These are phyloP conservation scores for Diloba caeruleocephala DNA, from an alignment of 2,888 invertebrate genomes.

Conservation along the genomic window DNA sequence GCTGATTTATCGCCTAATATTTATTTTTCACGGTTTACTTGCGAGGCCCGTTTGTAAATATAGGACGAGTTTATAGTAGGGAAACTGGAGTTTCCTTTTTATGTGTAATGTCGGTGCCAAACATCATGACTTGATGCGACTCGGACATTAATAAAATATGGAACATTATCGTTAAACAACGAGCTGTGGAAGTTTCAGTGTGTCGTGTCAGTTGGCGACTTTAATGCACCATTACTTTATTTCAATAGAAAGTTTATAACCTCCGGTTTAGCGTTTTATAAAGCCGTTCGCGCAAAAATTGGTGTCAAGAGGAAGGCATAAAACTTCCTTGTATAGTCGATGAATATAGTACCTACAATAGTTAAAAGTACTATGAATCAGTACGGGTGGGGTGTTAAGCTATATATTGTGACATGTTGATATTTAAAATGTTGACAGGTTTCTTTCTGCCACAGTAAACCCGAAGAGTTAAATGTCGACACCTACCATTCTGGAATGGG, in stretches of 20 bases:
- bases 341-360: slow-evolving; percentile 45
- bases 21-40: slow-evolving; percentile 85
- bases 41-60: slow-evolving; percentile 72
- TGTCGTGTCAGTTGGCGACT: slow-evolving; percentile 65
- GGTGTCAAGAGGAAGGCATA: slow-evolving; percentile 68
- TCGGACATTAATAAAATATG: slow-evolving; percentile 52
- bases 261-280: slow-evolving; percentile 71
- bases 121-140: slow-evolving; percentile 50
- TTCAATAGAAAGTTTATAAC: slow-evolving; percentile 80
- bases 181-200: slow-evolving; percentile 55
- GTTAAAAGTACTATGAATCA: slow-evolving; percentile 35
- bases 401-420: slow-evolving; percentile 35
- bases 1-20: slow-evolving; percentile 85
- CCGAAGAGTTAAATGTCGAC: slow-evolving; percentile 59
- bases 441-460: slow-evolving; percentile 45
- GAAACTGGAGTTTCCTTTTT: slow-evolving; percentile 66
- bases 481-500: slow-evolving; percentile 59
- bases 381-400: slow-evolving; percentile 23
- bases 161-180: slow-evolving; percentile 62
- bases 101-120: slow-evolving; percentile 58
- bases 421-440: slow-evolving; percentile 40
- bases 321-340: slow-evolving; percentile 51
- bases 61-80: slow-evolving; percentile 70
- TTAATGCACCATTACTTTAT: slow-evolving; percentile 68
- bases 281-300: slow-evolving; percentile 61